These are phyloP conservation scores for Gasterosteus nipponicus DNA, from an alignment of 2,113 vertebrate genomes.

Conservation along the genomic window DNA sequence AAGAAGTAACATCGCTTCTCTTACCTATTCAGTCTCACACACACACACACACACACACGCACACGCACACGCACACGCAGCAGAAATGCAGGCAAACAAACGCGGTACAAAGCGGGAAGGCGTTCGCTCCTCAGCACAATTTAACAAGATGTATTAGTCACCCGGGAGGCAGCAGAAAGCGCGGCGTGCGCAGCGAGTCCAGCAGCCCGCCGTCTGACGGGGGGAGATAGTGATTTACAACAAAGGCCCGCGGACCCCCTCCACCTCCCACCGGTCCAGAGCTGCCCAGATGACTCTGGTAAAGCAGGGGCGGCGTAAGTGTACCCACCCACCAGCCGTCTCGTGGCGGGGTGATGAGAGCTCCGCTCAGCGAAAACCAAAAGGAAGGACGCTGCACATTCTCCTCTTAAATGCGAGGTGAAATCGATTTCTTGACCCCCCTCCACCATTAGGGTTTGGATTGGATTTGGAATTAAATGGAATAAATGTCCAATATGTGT, in stretches of 20 bases:
- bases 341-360: no score
- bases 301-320: conserved; percentile 63
- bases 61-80: background rate
- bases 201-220: conserved; percentile 67
- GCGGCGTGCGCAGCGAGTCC: no score
- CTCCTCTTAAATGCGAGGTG: conserved; percentile 54
- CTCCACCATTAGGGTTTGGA: conserved; percentile 37
- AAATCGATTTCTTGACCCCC: conserved; percentile 71
- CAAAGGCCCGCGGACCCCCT: conserved; percentile 59
- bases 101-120: conserved; percentile 45
- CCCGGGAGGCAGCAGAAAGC: conserved; percentile 66
- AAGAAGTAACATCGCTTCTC: conserved; percentile 42
- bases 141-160: conserved; percentile 76
- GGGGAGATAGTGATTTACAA: conserved; percentile 76
- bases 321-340: conserved; percentile 55
- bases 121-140: conserved; percentile 73
- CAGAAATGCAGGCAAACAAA: conserved; percentile 60
- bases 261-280: conserved; percentile 56
- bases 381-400: conserved; percentile 24
- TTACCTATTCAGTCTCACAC: conserved; percentile 31
- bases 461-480: conserved; percentile 73
- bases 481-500: conserved; percentile 51
- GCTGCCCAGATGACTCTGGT: conserved; percentile 61
- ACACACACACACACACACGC: no score
- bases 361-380: background rate